Evolutionary conservation across 2,113 vertebrate genomes (phyloP), one percentile per base, ranked within the genome.

Genomic region (Eidolon helvum): DNA sequence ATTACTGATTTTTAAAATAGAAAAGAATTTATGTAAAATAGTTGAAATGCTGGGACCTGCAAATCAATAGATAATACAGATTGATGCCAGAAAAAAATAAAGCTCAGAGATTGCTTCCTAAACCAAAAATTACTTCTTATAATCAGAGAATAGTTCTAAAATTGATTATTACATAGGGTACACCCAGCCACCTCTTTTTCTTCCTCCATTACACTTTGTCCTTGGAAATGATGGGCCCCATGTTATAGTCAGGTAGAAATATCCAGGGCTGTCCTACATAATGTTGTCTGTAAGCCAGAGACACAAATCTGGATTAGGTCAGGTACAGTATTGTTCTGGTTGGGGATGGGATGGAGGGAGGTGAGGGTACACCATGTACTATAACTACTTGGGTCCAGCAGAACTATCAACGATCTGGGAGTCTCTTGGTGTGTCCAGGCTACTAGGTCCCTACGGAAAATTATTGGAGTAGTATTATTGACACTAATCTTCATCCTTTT

Each of bases 81-180:
- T 66, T 38, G 78, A 93, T 14, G 4, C 33, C 48, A 85, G 30
- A 84, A 90, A 71, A 75, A 63, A 53, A n/a, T 24, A 84, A 72
- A 35, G 63, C 26, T 68, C 57, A 74, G 75, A 82, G 72, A 69
- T 72, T 75, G 35, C 33, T 74, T 94, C 26, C 78, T 87, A 87
- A 94, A 35, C 53, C 91, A 93, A 97, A 95, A 74, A 50, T 24
- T 66, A 83, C 22, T 72, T 88, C 68, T 55, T 88, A 38, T 87
- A 91, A 91, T 85, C 18, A 77, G 45, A 87, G 40, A 63, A 77
- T 10, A 14, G n/a, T 35, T 86, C 18, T 50, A 43, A 86, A 91
- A 74, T 22, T 59, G 65, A 45, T 77, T 12, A 59, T 55, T 35
- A 28, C 2, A 3, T 66, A 79, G 2, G 6, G 33, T 30, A 1